Conservation (phyloP, 2,888 invertebrate species). For the Napeogenes inachia region DNA sequence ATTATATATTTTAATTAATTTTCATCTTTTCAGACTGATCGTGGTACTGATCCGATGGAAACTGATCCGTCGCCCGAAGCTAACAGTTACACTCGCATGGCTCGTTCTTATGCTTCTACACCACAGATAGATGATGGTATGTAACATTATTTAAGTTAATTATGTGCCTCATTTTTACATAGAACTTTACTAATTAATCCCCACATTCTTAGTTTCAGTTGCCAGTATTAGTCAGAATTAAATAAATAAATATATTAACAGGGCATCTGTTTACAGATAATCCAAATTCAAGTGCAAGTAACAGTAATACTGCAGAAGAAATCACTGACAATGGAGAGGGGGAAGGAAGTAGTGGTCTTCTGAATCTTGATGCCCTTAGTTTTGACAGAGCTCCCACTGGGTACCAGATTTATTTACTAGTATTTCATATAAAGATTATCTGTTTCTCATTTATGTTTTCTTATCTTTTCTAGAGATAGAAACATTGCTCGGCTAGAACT, state of each 20-base stretch:
- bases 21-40: constrained; percentile 75
- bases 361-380: constrained; percentile 61
- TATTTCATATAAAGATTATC: background rate
- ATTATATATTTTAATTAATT: background rate
- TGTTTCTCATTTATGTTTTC: constrained; percentile 1
- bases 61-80: constrained; percentile 55
- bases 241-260: too few relatives aligned
- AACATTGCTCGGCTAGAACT: constrained; percentile 45
- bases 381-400: constrained; percentile 51
- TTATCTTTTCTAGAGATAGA: constrained; percentile 44
- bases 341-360: constrained; percentile 46
- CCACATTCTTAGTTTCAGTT: too few relatives aligned
- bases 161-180: too few relatives aligned
- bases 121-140: constrained; percentile 28
- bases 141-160: background rate
- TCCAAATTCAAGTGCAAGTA: constrained; percentile 49
- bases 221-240: background rate
- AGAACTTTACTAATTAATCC: too few relatives aligned
- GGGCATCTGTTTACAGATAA: constrained; percentile 28
- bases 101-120: constrained; percentile 35
- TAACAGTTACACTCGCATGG: constrained; percentile 38
- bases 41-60: constrained; percentile 85
- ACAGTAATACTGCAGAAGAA: constrained; percentile 40
- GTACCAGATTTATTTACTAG: constrained; percentile 32
- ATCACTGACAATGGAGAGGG: constrained; percentile 39